Evolutionary conservation across 1,140 invertebrate genomes (phyloP), one percentile per base, ranked within the genome.

Genomic region (Drosophila gunungcola): DNA sequence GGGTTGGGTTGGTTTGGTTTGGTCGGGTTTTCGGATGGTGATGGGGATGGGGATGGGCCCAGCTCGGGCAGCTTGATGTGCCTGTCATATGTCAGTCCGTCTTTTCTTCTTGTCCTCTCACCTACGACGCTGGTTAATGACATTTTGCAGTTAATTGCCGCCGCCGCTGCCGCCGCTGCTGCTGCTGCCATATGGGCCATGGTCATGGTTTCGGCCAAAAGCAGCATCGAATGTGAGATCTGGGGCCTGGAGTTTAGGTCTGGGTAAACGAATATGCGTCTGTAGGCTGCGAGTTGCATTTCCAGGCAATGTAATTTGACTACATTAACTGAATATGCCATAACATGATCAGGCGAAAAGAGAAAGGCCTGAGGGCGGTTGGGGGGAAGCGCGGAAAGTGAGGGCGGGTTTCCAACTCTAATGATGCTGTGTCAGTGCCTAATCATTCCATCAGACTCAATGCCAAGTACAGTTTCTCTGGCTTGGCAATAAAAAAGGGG

Each of bases 91-190:
- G 84, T 89, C 84, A 89, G 84, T 88, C 75, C 56, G 55, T 53
- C 58, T 81, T 78, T 88, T 81, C 82, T 78, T 89, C 58, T 57
- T 65, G 70, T 55, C 62, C 75, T 89, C 79, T 80, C 84, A 77
- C 84, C 84, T 88, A 88, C 83, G 63, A 73, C 52, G 74, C 79
- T 88, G 84, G 79, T 78, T 88, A 88, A 88, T 88, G 83, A 88
- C 83, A 89, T 88, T 89, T 80, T 83, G 61, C 67, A 89, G 84
- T 88, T 88, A 89, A 89, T 88, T 88, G 83, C 83, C 55, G 83
- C 67, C 42, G 58, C 55, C 42, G 51, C 46, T 42, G 29, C 38
- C 12, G 52, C 29, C 27, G 63, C 56, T 65, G 34, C 36, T 89
- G 75, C 79, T 54, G 25, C 52, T 49, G 75, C 74, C 83, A 88